Conservation (phyloP, 1,140 invertebrate species). For the Drosophila nigrodunni region DNA sequence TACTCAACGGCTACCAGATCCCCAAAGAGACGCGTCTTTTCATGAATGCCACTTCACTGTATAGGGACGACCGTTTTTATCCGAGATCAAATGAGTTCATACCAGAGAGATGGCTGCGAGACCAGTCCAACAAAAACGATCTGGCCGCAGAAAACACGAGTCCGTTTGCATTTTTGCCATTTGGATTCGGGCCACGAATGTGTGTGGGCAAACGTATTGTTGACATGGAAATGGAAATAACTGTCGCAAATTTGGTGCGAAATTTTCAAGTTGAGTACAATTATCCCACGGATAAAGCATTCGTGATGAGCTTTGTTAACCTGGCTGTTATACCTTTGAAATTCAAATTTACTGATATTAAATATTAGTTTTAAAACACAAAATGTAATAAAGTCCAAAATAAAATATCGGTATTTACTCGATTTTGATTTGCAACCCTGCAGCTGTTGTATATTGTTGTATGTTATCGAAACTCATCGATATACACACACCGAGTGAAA, state of each 20-base stretch:
- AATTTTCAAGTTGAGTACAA: conserved; percentile 86
- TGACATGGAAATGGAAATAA: conserved; percentile 89
- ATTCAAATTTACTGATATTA: conserved; percentile 70
- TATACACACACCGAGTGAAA: conserved; percentile 8
- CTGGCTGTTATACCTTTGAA: conserved; percentile 58
- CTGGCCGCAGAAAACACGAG: conserved; percentile 84
- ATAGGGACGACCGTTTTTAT: conserved; percentile 85
- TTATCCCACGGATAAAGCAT: conserved; percentile 62
- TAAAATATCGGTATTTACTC: not conserved
- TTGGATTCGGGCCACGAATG: conserved; percentile 87
- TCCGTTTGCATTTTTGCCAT: conserved; percentile 86
- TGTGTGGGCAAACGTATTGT: conserved; percentile 88
- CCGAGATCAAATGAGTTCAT: conserved; percentile 85
- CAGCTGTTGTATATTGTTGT: not conserved
- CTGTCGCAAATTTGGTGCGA: conserved; percentile 87
- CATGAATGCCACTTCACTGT: conserved; percentile 79
- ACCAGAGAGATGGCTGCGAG: conserved; percentile 87
- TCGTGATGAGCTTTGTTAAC: conserved; percentile 46
- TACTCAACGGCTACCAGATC: conserved; percentile 91
- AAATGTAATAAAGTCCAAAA: not conserved
- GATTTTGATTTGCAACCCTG: not conserved
- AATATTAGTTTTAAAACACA: conserved; percentile 33
- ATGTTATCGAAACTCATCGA: not conserved
- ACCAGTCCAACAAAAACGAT: not conserved
- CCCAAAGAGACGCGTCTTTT: conserved; percentile 88